phyloP scores from a whole-genome alignment of 2,888 invertebrate genomes.

The Ichneumoninae sp. region DNA sequence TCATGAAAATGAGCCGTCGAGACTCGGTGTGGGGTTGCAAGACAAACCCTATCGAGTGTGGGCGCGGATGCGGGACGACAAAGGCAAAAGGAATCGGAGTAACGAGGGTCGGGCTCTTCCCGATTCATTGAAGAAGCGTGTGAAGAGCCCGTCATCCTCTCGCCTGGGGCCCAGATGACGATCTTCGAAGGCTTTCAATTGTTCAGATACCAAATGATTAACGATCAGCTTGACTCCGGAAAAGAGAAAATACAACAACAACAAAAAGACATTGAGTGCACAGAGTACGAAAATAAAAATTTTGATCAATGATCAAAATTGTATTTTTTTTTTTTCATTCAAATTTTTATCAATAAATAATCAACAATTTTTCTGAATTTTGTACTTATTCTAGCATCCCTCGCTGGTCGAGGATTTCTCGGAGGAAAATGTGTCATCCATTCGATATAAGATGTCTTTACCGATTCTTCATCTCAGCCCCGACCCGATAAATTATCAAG shows the following conservation, averaged over 20 bases:
- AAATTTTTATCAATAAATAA: too few species aligned
- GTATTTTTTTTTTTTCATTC: too few species aligned
- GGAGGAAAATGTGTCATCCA: too few species aligned
- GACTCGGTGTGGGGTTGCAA: constrained; percentile 44
- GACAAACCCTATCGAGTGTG: constrained; percentile 50
- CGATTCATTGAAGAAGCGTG: constrained; percentile 49
- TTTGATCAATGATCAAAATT: too few species aligned
- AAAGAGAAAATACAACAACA: background rate
- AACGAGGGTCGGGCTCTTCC: constrained; percentile 49
- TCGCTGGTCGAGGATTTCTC: background rate
- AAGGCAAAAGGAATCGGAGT: constrained; percentile 41
- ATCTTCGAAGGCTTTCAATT: constrained; percentile 36
- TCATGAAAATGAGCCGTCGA: constrained; percentile 57
- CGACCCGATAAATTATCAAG: background rate
- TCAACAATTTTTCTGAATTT: background rate
- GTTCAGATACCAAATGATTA: constrained; percentile 34
- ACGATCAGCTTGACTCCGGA: constrained; percentile 2
- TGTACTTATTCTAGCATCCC: background rate
- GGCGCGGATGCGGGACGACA: constrained; percentile 45
- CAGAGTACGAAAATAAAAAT: background rate
- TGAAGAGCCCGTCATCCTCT: constrained; percentile 16
- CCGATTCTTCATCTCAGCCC: too few species aligned
- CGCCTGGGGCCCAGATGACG: constrained; percentile 17
- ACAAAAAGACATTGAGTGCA: background rate
- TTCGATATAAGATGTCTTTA: too few species aligned